Evolutionary conservation across 2,113 vertebrate genomes (phyloP).

Genomic region (Lampris megalopsis): DNA sequence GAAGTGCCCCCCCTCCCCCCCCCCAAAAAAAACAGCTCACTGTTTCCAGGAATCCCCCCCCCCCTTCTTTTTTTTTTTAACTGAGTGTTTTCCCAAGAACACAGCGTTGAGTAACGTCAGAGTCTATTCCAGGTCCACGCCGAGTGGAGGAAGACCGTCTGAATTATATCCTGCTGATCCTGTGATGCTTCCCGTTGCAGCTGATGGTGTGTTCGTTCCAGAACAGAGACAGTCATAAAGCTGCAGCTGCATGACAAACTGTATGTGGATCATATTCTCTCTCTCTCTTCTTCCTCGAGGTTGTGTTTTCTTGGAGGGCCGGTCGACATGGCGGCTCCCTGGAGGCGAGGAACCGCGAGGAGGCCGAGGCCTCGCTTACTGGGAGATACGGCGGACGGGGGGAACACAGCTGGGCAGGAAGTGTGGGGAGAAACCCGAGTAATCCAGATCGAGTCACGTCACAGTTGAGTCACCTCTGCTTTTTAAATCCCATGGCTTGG

Average conservation of each 20-base stretch:
- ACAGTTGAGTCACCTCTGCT: neutral
- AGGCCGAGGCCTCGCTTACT: conserved; percentile 17
- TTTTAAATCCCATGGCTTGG: too few species aligned
- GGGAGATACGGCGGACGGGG: conserved; percentile 17
- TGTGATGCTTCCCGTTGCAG: conserved; percentile 22
- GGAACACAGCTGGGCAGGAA: conserved; percentile 21
- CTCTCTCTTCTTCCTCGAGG: neutral
- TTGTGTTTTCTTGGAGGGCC: conserved; percentile 28
- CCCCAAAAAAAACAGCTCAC: conserved; percentile 37
- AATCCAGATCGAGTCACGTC: conserved; percentile 47
- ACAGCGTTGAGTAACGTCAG: conserved; percentile 22
- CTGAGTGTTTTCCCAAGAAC: conserved; percentile 30
- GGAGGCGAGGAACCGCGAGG: conserved; percentile 20
- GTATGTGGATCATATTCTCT: conserved; percentile 8
- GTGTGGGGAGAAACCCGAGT: conserved; percentile 2
- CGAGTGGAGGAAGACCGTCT: conserved; percentile 16
- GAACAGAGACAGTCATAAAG: conserved; percentile 34
- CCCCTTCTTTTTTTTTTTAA: conserved; percentile 23
- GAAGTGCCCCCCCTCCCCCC: conserved; percentile 34
- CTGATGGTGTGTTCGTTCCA: conserved; percentile 12
- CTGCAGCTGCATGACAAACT: conserved; percentile 43
- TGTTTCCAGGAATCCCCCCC: conserved; percentile 28
- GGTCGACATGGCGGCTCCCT: conserved; percentile 4
- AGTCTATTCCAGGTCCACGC: conserved; percentile 33
- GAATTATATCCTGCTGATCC: conserved; percentile 11